A percentile compares a stretch with the other conserved stretches of the same genome.
Conservation (phyloP, 2,888 invertebrate species). For the Acleris holmiana region DNA sequence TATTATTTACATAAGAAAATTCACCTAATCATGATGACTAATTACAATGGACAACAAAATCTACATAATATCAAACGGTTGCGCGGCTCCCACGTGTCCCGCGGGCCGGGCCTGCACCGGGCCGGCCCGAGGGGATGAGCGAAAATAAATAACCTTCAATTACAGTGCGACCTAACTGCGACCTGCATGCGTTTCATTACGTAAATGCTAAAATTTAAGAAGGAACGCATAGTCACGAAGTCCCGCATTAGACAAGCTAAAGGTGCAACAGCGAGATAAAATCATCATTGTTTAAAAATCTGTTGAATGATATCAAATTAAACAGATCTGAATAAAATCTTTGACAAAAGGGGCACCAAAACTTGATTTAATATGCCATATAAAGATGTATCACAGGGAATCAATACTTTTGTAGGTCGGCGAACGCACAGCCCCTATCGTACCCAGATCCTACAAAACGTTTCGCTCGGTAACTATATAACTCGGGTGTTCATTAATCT, state of each 20-base stretch:
- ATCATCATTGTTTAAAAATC: neutral
- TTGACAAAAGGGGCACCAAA: conserved; percentile 24
- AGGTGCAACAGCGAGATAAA: neutral
- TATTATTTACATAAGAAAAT: conserved; percentile 83
- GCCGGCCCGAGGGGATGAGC: no score
- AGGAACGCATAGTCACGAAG: neutral
- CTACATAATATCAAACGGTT: conserved; percentile 76
- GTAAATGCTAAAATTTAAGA: conserved; percentile 27
- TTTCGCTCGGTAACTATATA: conserved; percentile 29
- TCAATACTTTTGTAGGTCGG: conserved; percentile 32
- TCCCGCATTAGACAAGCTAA: neutral
- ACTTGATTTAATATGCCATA: conserved; percentile 26
- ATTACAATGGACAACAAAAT: conserved; percentile 80
- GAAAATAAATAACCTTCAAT: conserved; percentile 30
- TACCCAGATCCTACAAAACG: conserved; percentile 26
- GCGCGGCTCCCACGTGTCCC: conserved; percentile 54
- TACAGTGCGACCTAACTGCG: conserved; percentile 19
- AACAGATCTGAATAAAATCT: neutral
- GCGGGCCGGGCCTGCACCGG: no score
- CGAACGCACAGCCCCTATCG: conserved; percentile 26
- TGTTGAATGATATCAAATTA: no score
- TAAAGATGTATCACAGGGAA: conserved; percentile 37
- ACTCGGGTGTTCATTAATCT: conserved; percentile 33
- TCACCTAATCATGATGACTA: conserved; percentile 79
- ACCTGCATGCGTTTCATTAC: conserved; percentile 9